phyloP scores from a whole-genome alignment of 2,797 vertebrate species.

The Danio aesculapii region DNA sequence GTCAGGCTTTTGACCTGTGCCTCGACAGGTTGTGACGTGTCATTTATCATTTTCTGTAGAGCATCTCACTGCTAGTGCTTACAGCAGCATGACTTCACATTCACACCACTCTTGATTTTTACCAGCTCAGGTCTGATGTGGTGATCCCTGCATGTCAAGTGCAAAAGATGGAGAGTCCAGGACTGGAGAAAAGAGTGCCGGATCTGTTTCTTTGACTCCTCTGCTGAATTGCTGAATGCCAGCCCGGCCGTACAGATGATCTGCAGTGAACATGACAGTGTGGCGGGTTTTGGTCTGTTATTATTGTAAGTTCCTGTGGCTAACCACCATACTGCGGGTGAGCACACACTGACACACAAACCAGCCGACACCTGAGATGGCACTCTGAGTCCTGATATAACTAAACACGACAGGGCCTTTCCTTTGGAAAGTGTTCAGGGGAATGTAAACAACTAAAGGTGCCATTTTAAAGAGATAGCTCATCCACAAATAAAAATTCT shows the following conservation, averaged over 20 bases:
- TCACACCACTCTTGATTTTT: slow-evolving; percentile 13
- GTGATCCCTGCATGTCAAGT: background rate
- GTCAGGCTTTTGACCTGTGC: slow-evolving; percentile 26
- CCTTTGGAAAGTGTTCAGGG: background rate
- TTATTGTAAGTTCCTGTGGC: slow-evolving; percentile 74
- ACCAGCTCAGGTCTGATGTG: background rate
- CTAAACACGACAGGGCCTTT: slow-evolving; percentile 13
- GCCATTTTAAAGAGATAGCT: too few species aligned
- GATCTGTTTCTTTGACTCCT: slow-evolving; percentile 73
- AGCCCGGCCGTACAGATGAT: slow-evolving; percentile 73
- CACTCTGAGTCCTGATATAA: slow-evolving; percentile 6
- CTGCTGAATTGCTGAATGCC: slow-evolving; percentile 49
- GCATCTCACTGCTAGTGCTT: background rate
- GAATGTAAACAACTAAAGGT: background rate
- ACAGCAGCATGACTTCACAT: background rate
- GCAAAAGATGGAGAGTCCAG: background rate
- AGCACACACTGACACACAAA: slow-evolving; percentile 42
- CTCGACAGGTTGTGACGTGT: background rate
- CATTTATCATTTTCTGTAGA: slow-evolving; percentile 1
- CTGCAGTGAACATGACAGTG: slow-evolving; percentile 66
- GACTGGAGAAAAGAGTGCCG: slow-evolving; percentile 73
- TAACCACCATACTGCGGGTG: slow-evolving; percentile 47
- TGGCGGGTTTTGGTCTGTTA: slow-evolving; percentile 73
- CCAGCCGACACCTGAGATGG: slow-evolving; percentile 43
- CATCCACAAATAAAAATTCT: too few species aligned